These are phyloP conservation scores for Ophioderma brevispina DNA, from an alignment of 35 echinoderm and acorn worm species.

Conservation along the genomic window DNA sequence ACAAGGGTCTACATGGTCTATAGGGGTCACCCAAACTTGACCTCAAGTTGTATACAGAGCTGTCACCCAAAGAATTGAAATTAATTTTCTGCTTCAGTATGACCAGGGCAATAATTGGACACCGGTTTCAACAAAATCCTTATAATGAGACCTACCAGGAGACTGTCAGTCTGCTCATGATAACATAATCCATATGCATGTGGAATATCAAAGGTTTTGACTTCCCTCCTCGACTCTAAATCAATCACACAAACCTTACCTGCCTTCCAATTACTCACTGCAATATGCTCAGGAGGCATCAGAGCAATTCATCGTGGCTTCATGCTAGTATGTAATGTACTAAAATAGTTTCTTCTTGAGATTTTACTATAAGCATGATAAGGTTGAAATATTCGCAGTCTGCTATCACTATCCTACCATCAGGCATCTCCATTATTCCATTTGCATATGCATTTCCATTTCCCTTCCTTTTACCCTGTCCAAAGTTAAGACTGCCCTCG, in stretches of 20 bases:
- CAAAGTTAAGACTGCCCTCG: neutral
- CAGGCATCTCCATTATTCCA: neutral
- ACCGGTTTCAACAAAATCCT: too few relatives aligned
- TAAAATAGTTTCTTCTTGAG: neutral
- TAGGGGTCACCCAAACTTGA: too few relatives aligned
- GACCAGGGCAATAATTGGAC: too few relatives aligned
- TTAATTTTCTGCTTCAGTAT: too few relatives aligned
- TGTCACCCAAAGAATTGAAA: too few relatives aligned
- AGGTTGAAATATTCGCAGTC: neutral
- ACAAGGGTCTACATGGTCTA: too few relatives aligned
- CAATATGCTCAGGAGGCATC: neutral
- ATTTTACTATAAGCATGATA: neutral
- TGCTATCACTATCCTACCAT: neutral
- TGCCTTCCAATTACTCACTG: neutral
- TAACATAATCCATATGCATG: neutral
- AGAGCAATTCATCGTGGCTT: neutral
- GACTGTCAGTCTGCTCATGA: neutral
- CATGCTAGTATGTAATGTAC: neutral
- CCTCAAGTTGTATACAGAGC: too few relatives aligned
- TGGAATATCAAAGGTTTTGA: neutral
- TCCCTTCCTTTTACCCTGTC: neutral
- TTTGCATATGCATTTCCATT: neutral
- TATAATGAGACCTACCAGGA: too few relatives aligned
- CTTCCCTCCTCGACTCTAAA: neutral
- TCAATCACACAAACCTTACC: neutral